These are phyloP conservation scores for Rotaria macrura DNA, from an alignment of 2,888 invertebrate species.

Conservation along the genomic window DNA sequence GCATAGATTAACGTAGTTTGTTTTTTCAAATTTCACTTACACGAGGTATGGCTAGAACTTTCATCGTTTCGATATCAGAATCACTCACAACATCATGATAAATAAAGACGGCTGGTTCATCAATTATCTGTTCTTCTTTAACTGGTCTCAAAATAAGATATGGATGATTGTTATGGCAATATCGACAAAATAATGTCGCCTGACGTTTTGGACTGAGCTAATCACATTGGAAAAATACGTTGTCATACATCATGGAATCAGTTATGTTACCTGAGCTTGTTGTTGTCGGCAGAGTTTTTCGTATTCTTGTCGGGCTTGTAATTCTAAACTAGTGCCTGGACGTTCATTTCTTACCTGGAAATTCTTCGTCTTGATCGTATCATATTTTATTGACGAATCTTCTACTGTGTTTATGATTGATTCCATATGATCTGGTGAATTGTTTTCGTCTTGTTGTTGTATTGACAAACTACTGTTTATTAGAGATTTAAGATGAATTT, in stretches of 20 bases:
- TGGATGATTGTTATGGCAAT: slow-evolving; percentile 21
- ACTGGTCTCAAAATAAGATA: slow-evolving; percentile 21
- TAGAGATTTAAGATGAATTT: slow-evolving; percentile 75
- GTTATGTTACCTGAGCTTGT: slow-evolving; percentile 8
- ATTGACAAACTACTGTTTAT: slow-evolving; percentile 52
- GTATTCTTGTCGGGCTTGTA: slow-evolving; percentile 51
- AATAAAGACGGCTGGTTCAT: slow-evolving; percentile 69
- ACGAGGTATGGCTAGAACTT: slow-evolving; percentile 45
- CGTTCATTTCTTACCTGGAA: too few species aligned
- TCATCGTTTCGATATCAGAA: slow-evolving; percentile 70
- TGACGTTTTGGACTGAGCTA: not conserved
- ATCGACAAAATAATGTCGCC: not conserved
- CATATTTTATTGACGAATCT: not conserved
- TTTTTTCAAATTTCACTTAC: too few species aligned
- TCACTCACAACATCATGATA: slow-evolving; percentile 81
- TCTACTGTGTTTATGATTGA: not conserved
- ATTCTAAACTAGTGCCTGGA: not conserved
- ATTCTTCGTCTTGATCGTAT: too few species aligned
- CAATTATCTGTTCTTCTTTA: slow-evolving; percentile 54
- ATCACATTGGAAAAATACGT: not conserved
- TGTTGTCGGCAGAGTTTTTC: slow-evolving; percentile 55
- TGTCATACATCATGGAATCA: rapidly evolving
- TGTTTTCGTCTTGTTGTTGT: not conserved
- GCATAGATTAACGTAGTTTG: too few species aligned
- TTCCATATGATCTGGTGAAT: not conserved